These are phyloP conservation scores for Sternotherus odoratus DNA, from an alignment of 2,797 vertebrate species.

Conservation along the genomic window DNA sequence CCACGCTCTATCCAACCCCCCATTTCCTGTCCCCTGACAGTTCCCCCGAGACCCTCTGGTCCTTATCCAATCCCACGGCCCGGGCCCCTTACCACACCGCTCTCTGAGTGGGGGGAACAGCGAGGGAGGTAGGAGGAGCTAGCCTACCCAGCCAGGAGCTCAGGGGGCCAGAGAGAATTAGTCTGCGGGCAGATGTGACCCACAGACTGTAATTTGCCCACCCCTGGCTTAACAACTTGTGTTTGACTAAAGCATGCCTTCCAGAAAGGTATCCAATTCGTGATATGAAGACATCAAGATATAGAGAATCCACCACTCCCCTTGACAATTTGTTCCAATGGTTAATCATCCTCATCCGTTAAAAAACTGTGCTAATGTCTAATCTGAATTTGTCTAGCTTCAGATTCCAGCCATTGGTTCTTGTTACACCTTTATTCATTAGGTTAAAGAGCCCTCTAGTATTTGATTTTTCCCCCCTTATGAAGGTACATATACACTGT, in stretches of 20 bases:
- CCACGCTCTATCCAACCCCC: too few relatives aligned
- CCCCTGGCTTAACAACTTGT: fast-evolving
- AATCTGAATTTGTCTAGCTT: neutral
- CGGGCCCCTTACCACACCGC: too few relatives aligned
- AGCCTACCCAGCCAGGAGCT: too few relatives aligned
- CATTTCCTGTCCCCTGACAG: too few relatives aligned
- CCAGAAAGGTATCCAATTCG: neutral
- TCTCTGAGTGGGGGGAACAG: too few relatives aligned
- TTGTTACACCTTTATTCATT: neutral
- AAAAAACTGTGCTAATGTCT: neutral
- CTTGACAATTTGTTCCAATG: neutral
- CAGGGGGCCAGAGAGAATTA: too few relatives aligned
- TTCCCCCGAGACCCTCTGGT: too few relatives aligned
- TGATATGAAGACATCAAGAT: neutral
- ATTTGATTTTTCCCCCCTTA: neutral
- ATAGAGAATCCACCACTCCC: neutral
- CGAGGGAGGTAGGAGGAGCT: too few relatives aligned
- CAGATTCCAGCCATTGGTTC: fast-evolving
- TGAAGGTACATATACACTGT: neutral
- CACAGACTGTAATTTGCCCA: too few relatives aligned
- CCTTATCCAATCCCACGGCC: too few relatives aligned
- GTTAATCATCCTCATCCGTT: neutral
- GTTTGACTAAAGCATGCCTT: neutral
- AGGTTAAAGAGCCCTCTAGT: too few relatives aligned
- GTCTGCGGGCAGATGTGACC: too few relatives aligned